A percentile compares a stretch with the other conserved stretches of the same genome.
phyloP scores from a whole-genome alignment of 1,140 invertebrate genomes.

The Papilio helenus region DNA sequence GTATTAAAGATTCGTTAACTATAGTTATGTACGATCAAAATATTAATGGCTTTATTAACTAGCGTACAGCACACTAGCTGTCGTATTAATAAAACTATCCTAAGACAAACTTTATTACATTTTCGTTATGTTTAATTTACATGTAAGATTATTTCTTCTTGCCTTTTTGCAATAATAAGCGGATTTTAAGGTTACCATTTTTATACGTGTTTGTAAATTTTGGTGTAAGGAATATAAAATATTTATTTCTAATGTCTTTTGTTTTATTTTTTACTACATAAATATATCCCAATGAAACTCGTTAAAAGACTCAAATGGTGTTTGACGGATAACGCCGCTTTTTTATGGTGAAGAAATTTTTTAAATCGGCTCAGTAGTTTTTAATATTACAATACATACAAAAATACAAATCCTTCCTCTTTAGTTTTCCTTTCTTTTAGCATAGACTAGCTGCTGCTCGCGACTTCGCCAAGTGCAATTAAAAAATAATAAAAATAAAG shows the following conservation, averaged over 20 bases:
- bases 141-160: neutral
- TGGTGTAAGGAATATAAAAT: slow-evolving; percentile 16
- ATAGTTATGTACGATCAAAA: neutral
- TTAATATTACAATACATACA: no score
- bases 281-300: neutral
- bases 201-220: slow-evolving; percentile 6
- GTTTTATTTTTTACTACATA: slow-evolving; percentile 1
- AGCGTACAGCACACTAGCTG: neutral
- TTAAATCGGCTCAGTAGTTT: no score
- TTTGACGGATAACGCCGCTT: no score
- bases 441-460: no score
- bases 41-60: neutral
- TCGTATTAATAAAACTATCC: neutral
- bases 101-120: neutral
- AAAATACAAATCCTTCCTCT: no score
- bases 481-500: no score
- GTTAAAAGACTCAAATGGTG: neutral
- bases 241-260: neutral
- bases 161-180: neutral
- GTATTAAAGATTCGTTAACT: neutral
- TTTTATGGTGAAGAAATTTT: neutral
- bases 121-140: neutral
- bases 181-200: neutral
- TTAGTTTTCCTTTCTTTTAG: neutral
- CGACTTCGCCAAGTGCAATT: no score